Evolutionary conservation across 2,797 vertebrate species (phyloP), one percentile per base, ranked within the genome.

Genomic region (Cirrhinus molitorella): DNA sequence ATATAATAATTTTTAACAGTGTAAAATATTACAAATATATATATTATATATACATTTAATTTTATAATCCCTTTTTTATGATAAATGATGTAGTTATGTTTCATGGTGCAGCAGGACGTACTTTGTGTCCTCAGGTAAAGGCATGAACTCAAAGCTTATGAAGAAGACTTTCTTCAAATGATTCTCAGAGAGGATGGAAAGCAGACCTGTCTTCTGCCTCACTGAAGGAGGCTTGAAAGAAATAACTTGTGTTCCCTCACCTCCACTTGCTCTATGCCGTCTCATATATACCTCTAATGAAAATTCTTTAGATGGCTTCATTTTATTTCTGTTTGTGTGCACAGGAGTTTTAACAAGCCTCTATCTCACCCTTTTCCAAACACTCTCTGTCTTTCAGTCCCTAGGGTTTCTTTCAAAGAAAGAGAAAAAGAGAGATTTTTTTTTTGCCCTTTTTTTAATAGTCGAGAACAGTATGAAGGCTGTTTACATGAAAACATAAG

Each of bases 291-390:
- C 45, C 45, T 70, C 19, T 72, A 86, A 88, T 84, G 37, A 79
- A 85, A 85, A 75, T 63, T 47, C n/a, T 49, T 75, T 81, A 72
- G 67, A 75, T 88, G 76, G 68, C 66, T 88, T 81, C 65, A 53
- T 45, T 84, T 81, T 81, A 86, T 74, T 86, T 51, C 61, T 81
- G 43, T 74, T 84, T 81, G 76, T 34, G 73, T 81, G 66, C 23
- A 75, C 78, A 37, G 34, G 17, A 31, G 43, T 66, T 77, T 81
- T 80, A 77, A 67, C 67, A 63, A 17, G 11, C 45, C 65, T 71
- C 21, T 71, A n/a, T 81, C 47, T 74, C 37, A 53, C 49, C 16
- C 25, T 81, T 57, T 59, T 45, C 14, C 21, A 63, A 55, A 57
- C 47, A 72, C 59, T 78, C 63, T 63, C 37, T 72, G 25, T 74